phyloP scores from a whole-genome alignment of 2,888 invertebrate genomes.

The Bibio marci region DNA sequence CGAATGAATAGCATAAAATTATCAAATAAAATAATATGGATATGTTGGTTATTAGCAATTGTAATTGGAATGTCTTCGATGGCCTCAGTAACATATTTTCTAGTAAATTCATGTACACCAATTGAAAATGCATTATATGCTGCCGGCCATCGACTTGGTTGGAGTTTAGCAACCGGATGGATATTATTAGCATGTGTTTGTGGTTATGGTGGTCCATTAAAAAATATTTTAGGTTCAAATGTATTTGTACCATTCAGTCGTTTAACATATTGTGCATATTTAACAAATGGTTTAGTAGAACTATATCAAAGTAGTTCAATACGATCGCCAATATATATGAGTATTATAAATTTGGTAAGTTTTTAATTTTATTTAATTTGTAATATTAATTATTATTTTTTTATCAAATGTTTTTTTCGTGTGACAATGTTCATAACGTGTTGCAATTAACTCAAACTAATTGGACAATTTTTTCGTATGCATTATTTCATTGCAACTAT shows the following conservation, averaged over 20 bases:
- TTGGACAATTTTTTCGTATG: too few species aligned
- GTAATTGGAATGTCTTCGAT: constrained; percentile 37
- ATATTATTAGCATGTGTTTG: constrained; percentile 45
- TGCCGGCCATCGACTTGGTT: constrained; percentile 45
- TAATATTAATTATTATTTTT: neutral
- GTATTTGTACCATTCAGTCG: constrained; percentile 46
- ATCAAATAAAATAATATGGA: constrained; percentile 22
- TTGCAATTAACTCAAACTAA: too few species aligned
- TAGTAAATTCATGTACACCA: constrained; percentile 37
- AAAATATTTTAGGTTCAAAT: constrained; percentile 15
- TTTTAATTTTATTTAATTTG: neutral
- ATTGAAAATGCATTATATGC: constrained; percentile 47
- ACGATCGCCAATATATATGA: constrained; percentile 41
- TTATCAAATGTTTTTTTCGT: neutral
- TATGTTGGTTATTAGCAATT: constrained; percentile 16
- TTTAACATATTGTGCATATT: constrained; percentile 53
- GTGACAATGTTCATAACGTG: too few species aligned
- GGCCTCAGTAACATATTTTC: constrained; percentile 44
- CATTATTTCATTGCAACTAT: too few species aligned
- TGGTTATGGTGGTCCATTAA: constrained; percentile 39
- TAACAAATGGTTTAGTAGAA: constrained; percentile 53
- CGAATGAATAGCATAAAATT: constrained; percentile 22
- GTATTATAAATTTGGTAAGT: constrained; percentile 43
- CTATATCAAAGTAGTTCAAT: constrained; percentile 43
- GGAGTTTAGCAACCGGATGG: constrained; percentile 53